These are phyloP conservation scores for Xerus inauris DNA, from an alignment of 2,113 vertebrate genomes.

Conservation along the genomic window DNA sequence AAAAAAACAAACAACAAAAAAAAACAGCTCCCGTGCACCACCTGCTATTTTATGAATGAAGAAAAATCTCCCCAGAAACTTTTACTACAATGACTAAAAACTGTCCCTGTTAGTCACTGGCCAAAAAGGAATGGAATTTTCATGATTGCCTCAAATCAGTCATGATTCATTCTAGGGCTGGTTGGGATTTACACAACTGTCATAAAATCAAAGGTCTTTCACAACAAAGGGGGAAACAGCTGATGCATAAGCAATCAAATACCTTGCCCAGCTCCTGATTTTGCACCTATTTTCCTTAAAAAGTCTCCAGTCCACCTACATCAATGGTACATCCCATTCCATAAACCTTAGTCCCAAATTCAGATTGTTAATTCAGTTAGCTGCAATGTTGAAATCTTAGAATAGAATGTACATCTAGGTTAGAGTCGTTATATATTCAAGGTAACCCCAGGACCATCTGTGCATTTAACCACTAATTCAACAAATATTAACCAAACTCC, in stretches of 20 bases:
- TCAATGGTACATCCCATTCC: neutral
- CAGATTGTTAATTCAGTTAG: neutral
- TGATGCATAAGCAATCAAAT: neutral
- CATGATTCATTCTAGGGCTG: neutral
- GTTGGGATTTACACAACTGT: neutral
- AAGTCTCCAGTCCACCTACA: neutral
- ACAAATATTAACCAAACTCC: neutral
- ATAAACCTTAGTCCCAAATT: neutral
- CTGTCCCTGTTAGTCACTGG: neutral
- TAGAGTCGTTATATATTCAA: neutral
- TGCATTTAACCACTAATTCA: neutral
- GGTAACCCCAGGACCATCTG: neutral
- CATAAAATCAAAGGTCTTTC: conserved; percentile 48
- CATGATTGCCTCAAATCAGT: conserved; percentile 41
- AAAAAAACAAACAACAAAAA: no score
- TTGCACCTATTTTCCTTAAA: neutral
- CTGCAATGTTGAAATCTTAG: neutral
- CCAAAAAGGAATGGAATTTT: conserved; percentile 29
- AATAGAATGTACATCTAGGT: neutral
- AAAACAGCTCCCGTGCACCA: neutral
- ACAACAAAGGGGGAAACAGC: conserved; percentile 4
- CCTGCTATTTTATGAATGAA: conserved; percentile 8
- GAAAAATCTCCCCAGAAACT: conserved; percentile 7
- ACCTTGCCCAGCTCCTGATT: neutral
- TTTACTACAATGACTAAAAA: conserved; percentile 42